Evolutionary conservation across 2,113 vertebrate species (phyloP), one percentile per base, ranked within the genome.

Genomic region (Ceratotherium simum): DNA sequence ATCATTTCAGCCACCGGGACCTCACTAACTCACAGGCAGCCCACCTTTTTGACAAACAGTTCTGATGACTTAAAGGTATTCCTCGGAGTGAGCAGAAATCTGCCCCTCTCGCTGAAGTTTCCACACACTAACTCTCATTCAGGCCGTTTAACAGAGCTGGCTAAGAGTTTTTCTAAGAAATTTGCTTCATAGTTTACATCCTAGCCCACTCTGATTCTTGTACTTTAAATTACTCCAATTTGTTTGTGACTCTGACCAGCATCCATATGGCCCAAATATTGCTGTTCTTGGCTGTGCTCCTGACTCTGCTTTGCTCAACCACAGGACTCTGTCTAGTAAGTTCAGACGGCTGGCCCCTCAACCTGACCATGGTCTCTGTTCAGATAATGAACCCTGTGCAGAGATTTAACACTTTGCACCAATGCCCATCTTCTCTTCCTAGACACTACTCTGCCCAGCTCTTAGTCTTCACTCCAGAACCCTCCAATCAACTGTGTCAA

Each of bases 31-130:
- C 21, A 65, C 7, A 82, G 12, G 9, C 16, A 89, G 51, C 58
- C 42, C 51, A 25, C 42, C 42, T 87, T 72, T 78, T 72, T 79
- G 64, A 80, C 18, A 20, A 42, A 14, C 33, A 86, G 3, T 75
- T 90, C 51, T 75, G 69, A 33, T 95, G 18, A 76, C 60, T 82
- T 10, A 90, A 95, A 60, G 62, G 13, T 8, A 94, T 86, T 86
- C 33, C 56, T 96, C 39, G 0, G 21, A 67, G 29, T 51, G 72
- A 64, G 1, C 67, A 60, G 31, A 86, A 79, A 56, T 18, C 42
- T 42, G 21, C 39, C 46, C 64, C 82, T 84, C 60, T 54, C 79
- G 84, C 72, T 56, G 14, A 93, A 67, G 18, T 5, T 39, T 87
- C 51, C 73, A 67, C 16, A 11, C 11, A 29, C 12, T 72, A 25